Evolutionary conservation across 2,113 vertebrate genomes (phyloP), one percentile per base, ranked within the genome.

Genomic region (Laticauda laticaudata): DNA sequence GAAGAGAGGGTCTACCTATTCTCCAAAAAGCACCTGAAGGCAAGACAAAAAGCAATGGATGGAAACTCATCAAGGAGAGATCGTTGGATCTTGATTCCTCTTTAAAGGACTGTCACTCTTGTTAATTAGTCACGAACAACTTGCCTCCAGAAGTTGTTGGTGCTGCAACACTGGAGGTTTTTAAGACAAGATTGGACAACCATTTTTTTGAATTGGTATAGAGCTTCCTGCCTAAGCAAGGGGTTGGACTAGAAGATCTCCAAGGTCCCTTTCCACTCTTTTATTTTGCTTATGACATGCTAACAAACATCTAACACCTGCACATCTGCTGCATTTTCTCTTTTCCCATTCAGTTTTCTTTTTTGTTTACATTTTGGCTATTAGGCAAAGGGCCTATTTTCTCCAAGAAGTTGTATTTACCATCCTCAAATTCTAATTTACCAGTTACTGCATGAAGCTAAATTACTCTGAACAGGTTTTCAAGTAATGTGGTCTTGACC

Each of bases 401-500:
- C 48, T 57, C 59, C 87, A 88, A 69, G 24, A 81, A 88, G 75
- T 92, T 34, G 11, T 93, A 94, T 8, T 88, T 53, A 23, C n/a
- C 39, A 39, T 7, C n/a, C 14, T n/a, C 18, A 91, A 51, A 94
- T 93, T 59, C 92, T 24, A 86, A 88, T 92, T 54, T 61, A 92
- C 54, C 93, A 88, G 2, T 15, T 55, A 92, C 51, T 54, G 5
- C 59, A 93, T 1, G 93, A 81, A 81, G 86, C 81, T 26, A 26
- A 26, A 86, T 59, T 39, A 69, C 29, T 81, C 48, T 48, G 55
- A 94, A 90, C 53, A 1, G 34, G 91, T 90, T 90, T 96, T 92
- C 94, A 57, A 34, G 91, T 94, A 90, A 59, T 88, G 93, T 85
- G 89, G 51, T 39, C 26, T 94, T 93, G 93, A 91, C 85, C 81